Base-by-base conservation (phyloP, 2,113 vertebrate genomes). In the Oplegnathus fasciatus region DNA sequence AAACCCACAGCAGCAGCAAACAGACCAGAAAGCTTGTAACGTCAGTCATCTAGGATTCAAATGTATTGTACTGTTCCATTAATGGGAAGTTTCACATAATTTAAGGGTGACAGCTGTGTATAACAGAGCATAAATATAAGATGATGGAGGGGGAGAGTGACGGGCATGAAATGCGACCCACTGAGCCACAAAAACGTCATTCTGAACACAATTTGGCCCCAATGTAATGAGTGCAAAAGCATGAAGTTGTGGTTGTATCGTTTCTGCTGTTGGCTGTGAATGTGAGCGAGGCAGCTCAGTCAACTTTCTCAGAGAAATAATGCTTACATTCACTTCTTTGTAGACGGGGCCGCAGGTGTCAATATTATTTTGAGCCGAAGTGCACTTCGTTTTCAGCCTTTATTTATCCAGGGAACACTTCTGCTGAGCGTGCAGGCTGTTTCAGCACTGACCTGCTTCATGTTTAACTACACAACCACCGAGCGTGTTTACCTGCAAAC, bases 331-430 rank as follows among this genome's bases (percentile, higher is more conserved):
- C 37, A 34, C 67, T 18, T 50, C 37, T 71, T 34, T 70, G 57
- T 37, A 15, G 1, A 26, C 54, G 3, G 42, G 68, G 73, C 73
- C n/a, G 78, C 82, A 75, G 75, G 46, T 83, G 65, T 79, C 68
- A 20, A 46, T 9, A 22, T 75, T 75, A 44, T 73, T 81, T 60
- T 40, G 17, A 78, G 84, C 77, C 28, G 24, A 76, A 44, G 55
- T 73, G 28, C 78, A 32, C 13, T 84, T 82, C 72, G 65, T n/a
- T 82, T 84, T 78, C 70, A 75, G 58, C 75, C 77, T 62, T 70
- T 40, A 46, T 68, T 52, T 22, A 37, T 46, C 46, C 9, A 1
- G 72, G 55, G 80, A 65, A 18, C 77, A 14, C 4, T 32, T 71
- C 14, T 84, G 84, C 88, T 86, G 88, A 86, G 81, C 28, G 0